Evolutionary conservation across 2,888 invertebrate genomes (phyloP).

Genomic region (Emesis castigata): DNA sequence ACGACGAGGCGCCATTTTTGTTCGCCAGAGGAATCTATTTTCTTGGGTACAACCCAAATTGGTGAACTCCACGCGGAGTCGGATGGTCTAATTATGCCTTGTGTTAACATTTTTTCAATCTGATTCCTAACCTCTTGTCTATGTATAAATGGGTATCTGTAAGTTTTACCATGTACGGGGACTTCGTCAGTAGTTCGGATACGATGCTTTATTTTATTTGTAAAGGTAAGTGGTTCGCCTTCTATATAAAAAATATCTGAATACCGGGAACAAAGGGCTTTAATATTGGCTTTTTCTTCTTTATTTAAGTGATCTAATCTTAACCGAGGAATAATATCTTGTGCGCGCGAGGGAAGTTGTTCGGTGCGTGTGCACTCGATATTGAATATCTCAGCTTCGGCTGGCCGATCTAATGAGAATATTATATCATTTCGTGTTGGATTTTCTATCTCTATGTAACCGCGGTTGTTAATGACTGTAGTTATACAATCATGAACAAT

Average conservation of each 20-base stretch:
- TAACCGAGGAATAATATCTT: neutral
- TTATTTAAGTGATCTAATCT: neutral
- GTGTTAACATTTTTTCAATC: neutral
- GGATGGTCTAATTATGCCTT: conserved; percentile 2
- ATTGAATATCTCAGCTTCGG: neutral
- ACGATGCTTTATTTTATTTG: neutral
- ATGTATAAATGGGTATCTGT: no score
- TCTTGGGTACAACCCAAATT: no score
- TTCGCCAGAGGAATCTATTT: no score
- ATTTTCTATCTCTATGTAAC: conserved; percentile 18
- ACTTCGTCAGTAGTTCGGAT: neutral
- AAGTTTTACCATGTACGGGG: neutral
- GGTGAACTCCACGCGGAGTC: neutral
- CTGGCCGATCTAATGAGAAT: neutral
- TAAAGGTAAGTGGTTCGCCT: no score
- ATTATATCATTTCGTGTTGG: neutral
- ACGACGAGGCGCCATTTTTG: no score
- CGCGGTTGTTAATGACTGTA: conserved; percentile 10
- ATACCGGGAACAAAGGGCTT: neutral
- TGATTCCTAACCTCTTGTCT: neutral
- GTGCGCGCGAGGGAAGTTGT: neutral
- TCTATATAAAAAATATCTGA: no score
- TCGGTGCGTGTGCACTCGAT: neutral
- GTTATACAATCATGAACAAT: conserved; percentile 28
- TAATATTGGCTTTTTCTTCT: neutral